Conservation (phyloP, 2,113 vertebrate species). For the Nibea coibor region DNA sequence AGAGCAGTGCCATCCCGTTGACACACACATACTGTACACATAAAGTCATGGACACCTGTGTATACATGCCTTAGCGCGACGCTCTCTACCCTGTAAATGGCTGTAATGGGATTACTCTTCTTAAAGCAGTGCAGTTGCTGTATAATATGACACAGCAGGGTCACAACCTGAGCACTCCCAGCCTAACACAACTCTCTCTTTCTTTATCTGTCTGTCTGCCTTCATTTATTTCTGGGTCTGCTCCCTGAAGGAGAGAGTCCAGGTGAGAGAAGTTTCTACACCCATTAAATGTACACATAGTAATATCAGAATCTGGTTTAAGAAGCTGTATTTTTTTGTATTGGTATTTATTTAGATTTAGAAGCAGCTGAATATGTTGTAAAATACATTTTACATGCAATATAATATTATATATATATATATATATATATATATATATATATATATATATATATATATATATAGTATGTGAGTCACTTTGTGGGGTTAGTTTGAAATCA, state of each 20-base stretch:
- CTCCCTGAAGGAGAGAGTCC: slow-evolving; percentile 74
- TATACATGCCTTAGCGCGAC: slow-evolving; percentile 9
- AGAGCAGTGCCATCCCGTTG: neutral
- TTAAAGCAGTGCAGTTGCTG: slow-evolving; percentile 49
- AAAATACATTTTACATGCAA: neutral
- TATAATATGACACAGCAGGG: slow-evolving; percentile 35
- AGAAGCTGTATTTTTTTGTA: neutral
- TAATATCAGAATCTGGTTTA: neutral
- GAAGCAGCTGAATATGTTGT: neutral
- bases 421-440: neutral
- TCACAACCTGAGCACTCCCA: slow-evolving; percentile 13
- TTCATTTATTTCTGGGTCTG: slow-evolving; percentile 1
- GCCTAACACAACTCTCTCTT: slow-evolving; percentile 17
- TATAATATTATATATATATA: neutral
- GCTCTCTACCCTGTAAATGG: slow-evolving; percentile 4
- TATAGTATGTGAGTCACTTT: neutral
- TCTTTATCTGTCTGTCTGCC: neutral
- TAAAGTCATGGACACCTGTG: slow-evolving; percentile 5
- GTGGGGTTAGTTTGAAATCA: neutral
- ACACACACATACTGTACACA: slow-evolving; percentile 16
- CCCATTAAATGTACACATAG: neutral
- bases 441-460: neutral
- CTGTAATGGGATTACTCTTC: slow-evolving; percentile 64
- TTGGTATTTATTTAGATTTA: neutral
- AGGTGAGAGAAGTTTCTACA: slow-evolving; percentile 60